Conservation (phyloP, 2,797 vertebrate species). For the Rousettus madagascariensis region DNA sequence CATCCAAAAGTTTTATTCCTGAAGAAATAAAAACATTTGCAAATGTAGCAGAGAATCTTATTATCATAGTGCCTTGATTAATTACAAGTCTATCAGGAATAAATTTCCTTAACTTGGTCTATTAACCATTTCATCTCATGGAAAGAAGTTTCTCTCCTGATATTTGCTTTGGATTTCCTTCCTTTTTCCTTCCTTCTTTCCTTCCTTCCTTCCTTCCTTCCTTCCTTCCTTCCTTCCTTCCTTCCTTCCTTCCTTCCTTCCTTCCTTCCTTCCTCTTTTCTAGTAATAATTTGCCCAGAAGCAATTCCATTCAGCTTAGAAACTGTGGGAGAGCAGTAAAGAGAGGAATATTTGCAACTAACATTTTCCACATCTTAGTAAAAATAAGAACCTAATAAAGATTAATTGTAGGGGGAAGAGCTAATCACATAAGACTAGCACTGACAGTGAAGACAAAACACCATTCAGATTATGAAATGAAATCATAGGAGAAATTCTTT, state of each 20-base stretch:
- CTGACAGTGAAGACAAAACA: background rate
- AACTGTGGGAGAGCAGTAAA: background rate
- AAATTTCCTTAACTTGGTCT: constrained; percentile 10
- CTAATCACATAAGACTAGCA: background rate
- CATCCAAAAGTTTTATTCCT: background rate
- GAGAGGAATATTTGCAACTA: background rate
- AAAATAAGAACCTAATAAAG: background rate
- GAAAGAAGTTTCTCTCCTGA: constrained; percentile 11
- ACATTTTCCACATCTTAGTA: background rate
- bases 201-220: fast-evolving
- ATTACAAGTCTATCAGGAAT: background rate
- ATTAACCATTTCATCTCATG: background rate
- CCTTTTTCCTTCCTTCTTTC: too few relatives aligned
- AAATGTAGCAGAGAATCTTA: background rate
- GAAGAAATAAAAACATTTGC: background rate
- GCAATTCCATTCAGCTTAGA: background rate
- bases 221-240: fast-evolving
- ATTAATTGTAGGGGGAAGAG: background rate
- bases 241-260: background rate
- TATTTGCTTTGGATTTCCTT: background rate
- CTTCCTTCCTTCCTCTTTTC: background rate
- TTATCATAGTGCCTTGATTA: background rate
- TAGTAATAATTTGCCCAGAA: background rate
- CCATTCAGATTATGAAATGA: background rate
- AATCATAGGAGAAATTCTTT: background rate